phyloP scores from a whole-genome alignment of 2,888 invertebrate genomes.

The Eulithis prunata region DNA sequence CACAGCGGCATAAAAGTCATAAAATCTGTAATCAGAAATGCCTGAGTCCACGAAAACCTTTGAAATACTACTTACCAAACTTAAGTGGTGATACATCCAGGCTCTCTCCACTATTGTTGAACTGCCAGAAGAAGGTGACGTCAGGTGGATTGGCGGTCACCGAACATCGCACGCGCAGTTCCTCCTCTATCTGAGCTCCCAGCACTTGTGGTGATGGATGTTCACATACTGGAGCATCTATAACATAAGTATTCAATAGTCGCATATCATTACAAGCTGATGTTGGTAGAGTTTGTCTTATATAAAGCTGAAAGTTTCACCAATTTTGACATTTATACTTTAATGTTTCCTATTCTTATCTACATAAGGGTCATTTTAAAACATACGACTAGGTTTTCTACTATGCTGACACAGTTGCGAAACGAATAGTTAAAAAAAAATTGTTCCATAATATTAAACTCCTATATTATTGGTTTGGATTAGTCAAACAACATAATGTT shows the following conservation, averaged over 20 bases:
- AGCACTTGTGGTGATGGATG: slow-evolving; percentile 90
- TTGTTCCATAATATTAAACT: no score
- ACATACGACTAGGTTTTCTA: no score
- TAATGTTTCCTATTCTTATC: no score
- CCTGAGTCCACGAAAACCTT: not conserved
- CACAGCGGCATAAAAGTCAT: no score
- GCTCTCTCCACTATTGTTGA: slow-evolving; percentile 95
- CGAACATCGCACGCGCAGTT: slow-evolving; percentile 91
- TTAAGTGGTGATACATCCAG: slow-evolving; percentile 90
- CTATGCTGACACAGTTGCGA: no score
- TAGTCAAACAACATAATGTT: slow-evolving; percentile 5
- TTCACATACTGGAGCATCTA: slow-evolving; percentile 93
- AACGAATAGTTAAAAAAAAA: no score
- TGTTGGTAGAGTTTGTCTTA: no score
- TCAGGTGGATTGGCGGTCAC: slow-evolving; percentile 94
- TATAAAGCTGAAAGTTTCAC: no score
- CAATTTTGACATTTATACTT: no score
- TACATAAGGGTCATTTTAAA: no score
- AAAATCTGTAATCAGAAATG: no score
- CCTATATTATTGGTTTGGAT: not conserved
- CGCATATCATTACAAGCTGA: no score
- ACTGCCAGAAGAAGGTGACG: slow-evolving; percentile 94
- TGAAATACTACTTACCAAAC: slow-evolving; percentile 62
- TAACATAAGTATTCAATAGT: not conserved
- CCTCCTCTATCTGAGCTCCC: slow-evolving; percentile 93